phyloP scores from a whole-genome alignment of 1,140 invertebrate species.

The Ceratina calcarata region DNA sequence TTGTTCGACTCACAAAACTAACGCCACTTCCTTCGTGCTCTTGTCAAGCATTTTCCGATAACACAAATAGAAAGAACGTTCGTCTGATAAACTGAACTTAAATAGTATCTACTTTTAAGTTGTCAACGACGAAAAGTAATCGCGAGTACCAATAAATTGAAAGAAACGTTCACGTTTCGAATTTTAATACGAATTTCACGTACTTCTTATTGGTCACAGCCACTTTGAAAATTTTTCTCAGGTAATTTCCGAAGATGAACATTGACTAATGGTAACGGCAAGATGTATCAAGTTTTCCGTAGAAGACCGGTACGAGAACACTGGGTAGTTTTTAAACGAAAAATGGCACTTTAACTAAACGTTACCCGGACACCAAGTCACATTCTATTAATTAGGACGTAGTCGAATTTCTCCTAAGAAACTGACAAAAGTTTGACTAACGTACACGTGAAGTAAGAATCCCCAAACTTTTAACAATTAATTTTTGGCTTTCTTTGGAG shows the following conservation, averaged over 20 bases:
- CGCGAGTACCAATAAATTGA: not conserved
- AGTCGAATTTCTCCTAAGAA: conserved; percentile 6
- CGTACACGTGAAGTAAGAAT: not conserved
- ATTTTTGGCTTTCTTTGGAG: conserved; percentile 28
- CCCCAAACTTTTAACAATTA: not conserved
- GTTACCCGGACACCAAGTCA: conserved; percentile 10
- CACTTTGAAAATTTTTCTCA: conserved; percentile 45
- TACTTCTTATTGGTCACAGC: conserved; percentile 45
- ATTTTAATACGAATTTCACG: conserved; percentile 29
- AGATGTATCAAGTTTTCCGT: not conserved
- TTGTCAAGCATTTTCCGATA: conserved; percentile 15
- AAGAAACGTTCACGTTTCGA: conserved; percentile 12
- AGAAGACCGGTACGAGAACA: conserved; percentile 30
- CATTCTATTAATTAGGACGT: not conserved
- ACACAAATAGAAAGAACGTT: not conserved
- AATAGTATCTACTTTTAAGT: not conserved
- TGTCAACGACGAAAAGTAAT: not conserved
- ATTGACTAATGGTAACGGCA: conserved; percentile 45
- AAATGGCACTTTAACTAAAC: conserved; percentile 43
- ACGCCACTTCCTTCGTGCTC: conserved; percentile 8
- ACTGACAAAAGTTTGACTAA: conserved; percentile 33
- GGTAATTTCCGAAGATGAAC: conserved; percentile 26
- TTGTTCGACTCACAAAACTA: conserved; percentile 29
- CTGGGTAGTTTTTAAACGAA: conserved; percentile 15
- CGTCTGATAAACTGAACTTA: not conserved